phyloP scores from a whole-genome alignment of 2,797 vertebrate species.

The Nyctibius grandis region DNA sequence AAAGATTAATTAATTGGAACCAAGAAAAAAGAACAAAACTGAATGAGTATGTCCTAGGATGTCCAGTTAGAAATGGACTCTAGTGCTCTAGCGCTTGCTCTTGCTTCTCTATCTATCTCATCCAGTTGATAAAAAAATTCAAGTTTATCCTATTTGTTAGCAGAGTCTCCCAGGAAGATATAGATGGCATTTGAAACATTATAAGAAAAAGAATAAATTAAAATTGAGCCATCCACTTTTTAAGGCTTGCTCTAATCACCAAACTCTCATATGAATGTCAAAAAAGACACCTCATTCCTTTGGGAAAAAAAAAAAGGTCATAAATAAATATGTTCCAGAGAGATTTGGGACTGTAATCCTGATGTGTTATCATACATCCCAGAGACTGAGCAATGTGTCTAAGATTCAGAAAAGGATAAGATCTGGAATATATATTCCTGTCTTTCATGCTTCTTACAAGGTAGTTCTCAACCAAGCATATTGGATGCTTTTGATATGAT shows the following conservation, averaged over 20 bases:
- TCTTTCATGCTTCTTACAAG: neutral
- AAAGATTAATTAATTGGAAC: neutral
- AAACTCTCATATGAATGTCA: neutral
- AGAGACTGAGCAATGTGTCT: neutral
- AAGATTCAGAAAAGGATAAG: neutral
- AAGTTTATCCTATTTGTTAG: neutral
- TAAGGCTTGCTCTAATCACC: neutral
- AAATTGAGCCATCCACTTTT: neutral
- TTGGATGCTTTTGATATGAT: neutral
- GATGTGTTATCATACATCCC: neutral
- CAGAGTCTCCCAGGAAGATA: fast-evolving
- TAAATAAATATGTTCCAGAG: neutral
- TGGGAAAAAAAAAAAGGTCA: fast-evolving
- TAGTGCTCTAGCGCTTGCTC: neutral
- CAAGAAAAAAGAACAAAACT: neutral
- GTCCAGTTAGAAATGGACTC: neutral
- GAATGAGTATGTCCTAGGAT: neutral
- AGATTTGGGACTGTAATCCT: neutral
- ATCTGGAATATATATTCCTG: neutral
- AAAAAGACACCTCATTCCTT: neutral
- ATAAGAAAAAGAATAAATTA: neutral
- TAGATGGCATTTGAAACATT: neutral
- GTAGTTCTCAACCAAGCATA: neutral
- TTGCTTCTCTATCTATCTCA: neutral
- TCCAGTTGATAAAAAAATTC: neutral